Percentiles rank a stretch among this genome's conserved stretches.
Evolutionary conservation across 1,140 invertebrate genomes (phyloP).

Genomic region (Samia ricini): DNA sequence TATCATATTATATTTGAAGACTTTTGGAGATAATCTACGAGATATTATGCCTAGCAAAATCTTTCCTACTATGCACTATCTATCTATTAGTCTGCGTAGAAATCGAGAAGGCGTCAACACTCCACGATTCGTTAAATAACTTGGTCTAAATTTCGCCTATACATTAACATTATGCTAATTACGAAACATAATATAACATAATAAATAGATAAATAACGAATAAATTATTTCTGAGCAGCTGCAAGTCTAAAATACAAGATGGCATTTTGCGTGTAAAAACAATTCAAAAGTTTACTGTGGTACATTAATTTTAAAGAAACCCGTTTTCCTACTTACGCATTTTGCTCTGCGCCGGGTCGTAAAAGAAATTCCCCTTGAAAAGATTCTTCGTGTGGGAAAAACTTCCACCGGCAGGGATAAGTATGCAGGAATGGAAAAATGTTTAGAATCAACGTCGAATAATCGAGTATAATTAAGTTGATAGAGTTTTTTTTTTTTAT

Average conservation of each 20-base stretch:
- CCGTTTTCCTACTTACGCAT: not conserved
- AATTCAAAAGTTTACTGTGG: conserved; percentile 6
- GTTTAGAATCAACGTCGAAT: not conserved
- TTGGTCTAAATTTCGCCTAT: no score
- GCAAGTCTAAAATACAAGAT: not conserved
- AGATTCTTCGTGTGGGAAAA: conserved; percentile 3
- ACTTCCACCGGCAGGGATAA: not conserved
- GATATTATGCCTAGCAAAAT: no score
- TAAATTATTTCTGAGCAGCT: not conserved
- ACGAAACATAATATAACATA: not conserved
- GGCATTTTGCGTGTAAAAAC: conserved; percentile 8
- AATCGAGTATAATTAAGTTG: not conserved
- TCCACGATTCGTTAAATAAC: no score
- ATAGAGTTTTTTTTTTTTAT: no score
- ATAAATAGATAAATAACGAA: not conserved
- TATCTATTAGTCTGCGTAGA: no score
- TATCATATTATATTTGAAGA: no score
- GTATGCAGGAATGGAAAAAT: not conserved
- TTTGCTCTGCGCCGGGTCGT: not conserved
- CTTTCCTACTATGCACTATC: no score
- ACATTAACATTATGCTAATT: no score
- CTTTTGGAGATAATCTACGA: no score
- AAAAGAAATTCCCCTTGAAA: conserved; percentile 4
- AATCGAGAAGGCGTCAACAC: no score
- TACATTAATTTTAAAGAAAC: conserved; percentile 10